phyloP scores from a whole-genome alignment of 2,113 vertebrate genomes.

The Dipodomys spectabilis region DNA sequence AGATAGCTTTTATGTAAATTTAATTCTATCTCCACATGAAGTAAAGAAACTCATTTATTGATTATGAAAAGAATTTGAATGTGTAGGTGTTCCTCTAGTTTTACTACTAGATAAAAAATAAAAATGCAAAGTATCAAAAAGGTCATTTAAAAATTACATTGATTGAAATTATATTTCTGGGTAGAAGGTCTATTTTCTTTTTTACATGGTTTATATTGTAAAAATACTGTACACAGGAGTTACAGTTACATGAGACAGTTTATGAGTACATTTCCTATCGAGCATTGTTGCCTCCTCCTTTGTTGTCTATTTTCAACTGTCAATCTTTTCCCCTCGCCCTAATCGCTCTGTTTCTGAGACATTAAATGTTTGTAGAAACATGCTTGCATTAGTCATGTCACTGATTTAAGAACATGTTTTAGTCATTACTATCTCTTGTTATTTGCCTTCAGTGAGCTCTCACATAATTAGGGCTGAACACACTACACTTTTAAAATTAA shows the following conservation, averaged over 20 bases:
- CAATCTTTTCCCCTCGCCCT: slow-evolving; percentile 51
- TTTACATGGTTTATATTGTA: no score
- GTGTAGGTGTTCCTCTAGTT: not conserved
- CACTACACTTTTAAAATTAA: slow-evolving; percentile 87
- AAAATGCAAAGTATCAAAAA: slow-evolving; percentile 6
- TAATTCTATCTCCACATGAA: slow-evolving; percentile 27
- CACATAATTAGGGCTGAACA: slow-evolving; percentile 87
- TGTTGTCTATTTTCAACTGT: slow-evolving; percentile 23
- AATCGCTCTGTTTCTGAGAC: slow-evolving; percentile 36
- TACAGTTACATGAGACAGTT: no score
- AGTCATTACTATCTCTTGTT: slow-evolving; percentile 83
- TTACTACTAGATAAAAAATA: slow-evolving; percentile 40
- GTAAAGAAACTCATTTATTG: not conserved
- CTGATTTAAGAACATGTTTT: slow-evolving; percentile 80
- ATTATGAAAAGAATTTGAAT: slow-evolving; percentile 20
- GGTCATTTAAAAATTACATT: slow-evolving; percentile 17
- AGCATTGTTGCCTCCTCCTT: no score
- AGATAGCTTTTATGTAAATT: not conserved
- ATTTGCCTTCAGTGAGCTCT: slow-evolving; percentile 82
- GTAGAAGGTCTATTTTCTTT: not conserved
- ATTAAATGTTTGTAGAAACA: slow-evolving; percentile 63
- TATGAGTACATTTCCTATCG: no score
- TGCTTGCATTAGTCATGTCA: slow-evolving; percentile 77
- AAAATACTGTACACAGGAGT: no score
- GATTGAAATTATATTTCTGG: slow-evolving; percentile 56